Evolutionary conservation across 2,797 vertebrate species (phyloP).

Genomic region (Anolis apletophallus): DNA sequence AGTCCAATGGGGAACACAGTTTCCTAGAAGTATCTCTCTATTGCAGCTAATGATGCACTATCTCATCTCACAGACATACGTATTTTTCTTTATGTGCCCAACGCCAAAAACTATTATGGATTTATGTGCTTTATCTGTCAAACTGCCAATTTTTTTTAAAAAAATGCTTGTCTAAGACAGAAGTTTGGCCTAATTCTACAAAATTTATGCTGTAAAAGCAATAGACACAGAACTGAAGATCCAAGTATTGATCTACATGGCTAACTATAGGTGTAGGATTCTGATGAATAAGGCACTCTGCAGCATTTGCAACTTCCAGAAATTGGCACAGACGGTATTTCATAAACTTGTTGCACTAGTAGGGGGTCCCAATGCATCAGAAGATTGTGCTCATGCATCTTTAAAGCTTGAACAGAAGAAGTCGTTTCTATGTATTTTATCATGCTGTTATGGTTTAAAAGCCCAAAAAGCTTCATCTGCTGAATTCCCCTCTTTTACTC

Average conservation of each 20-base stretch:
- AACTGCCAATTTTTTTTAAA: background rate
- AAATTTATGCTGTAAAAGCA: background rate
- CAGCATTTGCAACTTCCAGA: background rate
- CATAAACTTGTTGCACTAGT: background rate
- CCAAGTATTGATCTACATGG: background rate
- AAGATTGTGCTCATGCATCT: background rate
- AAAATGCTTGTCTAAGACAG: conserved; percentile 37
- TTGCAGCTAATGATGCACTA: background rate
- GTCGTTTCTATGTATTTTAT: background rate
- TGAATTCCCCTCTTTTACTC: background rate
- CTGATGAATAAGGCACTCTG: background rate
- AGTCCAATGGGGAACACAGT: background rate
- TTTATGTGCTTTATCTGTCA: conserved; percentile 12
- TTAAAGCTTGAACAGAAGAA: background rate
- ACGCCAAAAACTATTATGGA: conserved; percentile 27
- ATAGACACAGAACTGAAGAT: background rate
- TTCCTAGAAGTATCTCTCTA: background rate
- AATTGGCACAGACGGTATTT: background rate
- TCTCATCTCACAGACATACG: background rate
- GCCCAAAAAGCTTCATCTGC: background rate
- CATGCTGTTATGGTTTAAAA: background rate
- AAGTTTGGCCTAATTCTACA: conserved; percentile 6
- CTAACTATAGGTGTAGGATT: conserved; percentile 19
- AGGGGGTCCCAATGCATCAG: background rate
- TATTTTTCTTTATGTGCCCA: conserved; percentile 6